A percentile compares a stretch with the other conserved stretches of the same genome.
Conservation (phyloP, 2,797 vertebrate genomes). For the Trachops cirrhosus region DNA sequence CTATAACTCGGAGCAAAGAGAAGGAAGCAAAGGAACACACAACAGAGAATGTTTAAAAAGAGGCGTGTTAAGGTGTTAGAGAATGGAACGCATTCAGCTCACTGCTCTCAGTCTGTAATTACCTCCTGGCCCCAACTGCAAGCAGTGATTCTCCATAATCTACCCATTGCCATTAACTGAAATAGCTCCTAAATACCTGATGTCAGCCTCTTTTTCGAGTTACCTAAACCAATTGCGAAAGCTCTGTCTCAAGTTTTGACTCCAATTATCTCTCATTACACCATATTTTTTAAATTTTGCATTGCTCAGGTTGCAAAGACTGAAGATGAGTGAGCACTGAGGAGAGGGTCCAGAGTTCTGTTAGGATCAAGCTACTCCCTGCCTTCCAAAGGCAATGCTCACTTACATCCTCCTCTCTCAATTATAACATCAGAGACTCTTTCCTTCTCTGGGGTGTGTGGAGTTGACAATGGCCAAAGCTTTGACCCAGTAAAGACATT, state of each 20-base stretch:
- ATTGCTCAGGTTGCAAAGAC: neutral
- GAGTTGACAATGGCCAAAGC: neutral
- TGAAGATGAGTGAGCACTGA: neutral
- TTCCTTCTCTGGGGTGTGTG: neutral
- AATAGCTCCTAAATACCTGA: slow-evolving; percentile 39
- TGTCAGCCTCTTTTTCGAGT: neutral
- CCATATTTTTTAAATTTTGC: neutral
- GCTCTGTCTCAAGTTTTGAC: slow-evolving; percentile 30
- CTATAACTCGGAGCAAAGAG: slow-evolving; percentile 64
- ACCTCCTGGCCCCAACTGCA: slow-evolving; percentile 59
- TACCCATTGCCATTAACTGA: slow-evolving; percentile 40
- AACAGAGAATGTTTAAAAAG: slow-evolving; percentile 44
- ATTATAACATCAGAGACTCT: neutral
- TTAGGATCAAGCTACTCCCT: neutral
- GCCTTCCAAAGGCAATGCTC: neutral
- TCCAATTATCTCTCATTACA: neutral
- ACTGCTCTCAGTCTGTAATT: slow-evolving; percentile 69
- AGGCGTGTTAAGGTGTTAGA: slow-evolving; percentile 59
- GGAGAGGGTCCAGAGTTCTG: neutral
- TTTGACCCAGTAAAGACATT: neutral
- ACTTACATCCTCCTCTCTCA: neutral
- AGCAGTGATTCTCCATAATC: slow-evolving; percentile 49
- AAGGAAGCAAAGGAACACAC: slow-evolving; percentile 56
- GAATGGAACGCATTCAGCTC: slow-evolving; percentile 54
- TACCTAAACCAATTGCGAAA: neutral